Evolutionary conservation across 1,140 invertebrate species (phyloP).

Genomic region (Acyrthosiphon pisum): DNA sequence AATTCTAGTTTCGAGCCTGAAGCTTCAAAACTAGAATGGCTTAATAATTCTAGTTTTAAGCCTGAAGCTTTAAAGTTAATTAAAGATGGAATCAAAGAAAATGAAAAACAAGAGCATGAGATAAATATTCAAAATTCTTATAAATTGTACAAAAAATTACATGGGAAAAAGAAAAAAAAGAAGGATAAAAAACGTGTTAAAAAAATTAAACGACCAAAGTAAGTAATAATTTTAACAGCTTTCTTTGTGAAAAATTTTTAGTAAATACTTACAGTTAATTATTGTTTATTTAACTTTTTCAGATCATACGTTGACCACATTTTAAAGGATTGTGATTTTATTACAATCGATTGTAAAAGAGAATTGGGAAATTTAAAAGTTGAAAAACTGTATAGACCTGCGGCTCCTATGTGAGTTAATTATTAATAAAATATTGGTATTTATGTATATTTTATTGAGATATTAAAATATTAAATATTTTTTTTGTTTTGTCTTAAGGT

Average conservation of each 20-base stretch:
- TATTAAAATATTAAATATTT: slow-evolving; percentile 29
- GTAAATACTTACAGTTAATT: not conserved
- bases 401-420: slow-evolving; percentile 42
- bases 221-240: not conserved
- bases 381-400: slow-evolving; percentile 48
- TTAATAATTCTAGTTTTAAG: slow-evolving; percentile 48
- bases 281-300: not conserved
- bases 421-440: not conserved
- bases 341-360: slow-evolving; percentile 39
- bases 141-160: slow-evolving; percentile 45
- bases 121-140: slow-evolving; percentile 12
- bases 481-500: slow-evolving; percentile 27
- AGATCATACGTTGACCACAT: slow-evolving; percentile 8
- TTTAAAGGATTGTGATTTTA: slow-evolving; percentile 28
- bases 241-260: not conserved
- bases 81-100: not conserved
- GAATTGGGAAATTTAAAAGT: slow-evolving; percentile 55
- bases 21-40: slow-evolving; percentile 45
- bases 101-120: not conserved
- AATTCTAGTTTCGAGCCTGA: slow-evolving; percentile 48
- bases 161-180: slow-evolving; percentile 36
- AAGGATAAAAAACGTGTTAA: slow-evolving; percentile 37
- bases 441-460: not conserved
- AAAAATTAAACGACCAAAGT: slow-evolving; percentile 40
- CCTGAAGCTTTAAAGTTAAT: slow-evolving; percentile 25